Evolutionary conservation across 2,797 vertebrate genomes (phyloP), one percentile per base, ranked within the genome.

Genomic region (Hapalemur alaotrensis): DNA sequence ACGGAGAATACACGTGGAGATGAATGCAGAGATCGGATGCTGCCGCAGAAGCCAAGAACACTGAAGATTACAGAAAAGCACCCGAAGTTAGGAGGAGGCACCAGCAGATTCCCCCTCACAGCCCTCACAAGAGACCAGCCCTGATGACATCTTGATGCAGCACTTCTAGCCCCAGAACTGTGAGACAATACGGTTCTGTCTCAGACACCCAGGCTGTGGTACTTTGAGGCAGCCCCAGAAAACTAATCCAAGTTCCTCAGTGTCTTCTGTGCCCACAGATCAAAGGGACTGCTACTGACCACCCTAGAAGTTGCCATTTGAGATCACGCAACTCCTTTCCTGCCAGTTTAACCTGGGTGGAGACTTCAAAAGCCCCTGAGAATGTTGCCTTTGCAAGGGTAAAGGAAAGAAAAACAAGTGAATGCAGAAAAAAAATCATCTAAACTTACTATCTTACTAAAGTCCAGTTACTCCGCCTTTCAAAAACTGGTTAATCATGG

Each of bases 381-480:
- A 81, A 72, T 28, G 46, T 8, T 30, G 52, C 67, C n/a, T 59
- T 70, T 67, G 43, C n/a, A 76, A 14, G 32, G 28, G 14, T 67
- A 69, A 65, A 52, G 57, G 70, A 93, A 86, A 52, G 32, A 65
- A 88, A 48, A 78, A 11, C 54, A 72, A 69, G 32, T n/a, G 3
- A 43, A 9, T 57, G 2, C n/a, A 70, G 50, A 83, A 73, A 30
- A 93, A 76, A 78, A 83, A 57, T 46, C 48, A n/a, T 67, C 38
- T 35, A 59, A 61, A 65, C 12, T 50, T 46, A 11, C 18, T 35
- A 69, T 87, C 25, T 91, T n/a, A 35, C 63, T 73, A 6, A 85
- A 72, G 11, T 28, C n/a, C 30, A 61, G 50, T 72, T 43, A 46
- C 6, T 83, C 20, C 41, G 8, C 25, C 48, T 92, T 94, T 81